phyloP scores from a whole-genome alignment of 2,113 vertebrate species.

The Empidonax alnorum region DNA sequence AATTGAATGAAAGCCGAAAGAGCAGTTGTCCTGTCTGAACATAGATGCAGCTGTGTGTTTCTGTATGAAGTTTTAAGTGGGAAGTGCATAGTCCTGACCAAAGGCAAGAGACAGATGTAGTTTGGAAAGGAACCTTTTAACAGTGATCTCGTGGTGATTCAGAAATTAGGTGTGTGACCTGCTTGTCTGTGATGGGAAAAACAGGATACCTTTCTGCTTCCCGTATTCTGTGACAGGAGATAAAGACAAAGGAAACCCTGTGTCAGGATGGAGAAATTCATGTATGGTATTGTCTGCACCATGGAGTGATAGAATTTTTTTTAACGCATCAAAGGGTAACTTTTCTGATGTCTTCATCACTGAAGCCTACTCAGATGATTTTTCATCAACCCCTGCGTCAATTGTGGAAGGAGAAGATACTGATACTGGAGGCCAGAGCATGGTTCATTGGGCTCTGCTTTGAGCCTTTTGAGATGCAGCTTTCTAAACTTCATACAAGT shows the following conservation, averaged over 20 bases:
- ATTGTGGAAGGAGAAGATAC: neutral
- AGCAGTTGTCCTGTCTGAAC: neutral
- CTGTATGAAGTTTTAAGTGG: neutral
- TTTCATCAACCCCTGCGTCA: neutral
- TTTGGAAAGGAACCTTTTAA: neutral
- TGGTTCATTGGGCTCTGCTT: neutral
- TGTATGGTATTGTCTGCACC: neutral
- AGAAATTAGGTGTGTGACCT: neutral
- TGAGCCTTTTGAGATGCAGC: neutral
- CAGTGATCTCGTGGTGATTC: neutral
- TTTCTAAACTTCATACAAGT: neutral
- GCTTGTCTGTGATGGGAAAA: neutral
- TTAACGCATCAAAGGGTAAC: neutral
- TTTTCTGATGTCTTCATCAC: neutral
- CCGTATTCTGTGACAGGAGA: neutral
- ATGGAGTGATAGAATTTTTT: neutral
- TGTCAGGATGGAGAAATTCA: neutral
- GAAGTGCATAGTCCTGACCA: neutral
- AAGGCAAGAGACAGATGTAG: neutral
- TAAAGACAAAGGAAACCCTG: neutral
- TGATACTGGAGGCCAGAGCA: neutral
- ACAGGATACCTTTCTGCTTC: neutral
- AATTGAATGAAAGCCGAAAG: neutral
- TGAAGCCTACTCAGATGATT: neutral
- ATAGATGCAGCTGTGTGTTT: neutral